A percentile compares a stretch with the other conserved stretches of the same genome.
phyloP scores from a whole-genome alignment of 2,113 vertebrate species.

The Ictalurus punctatus region DNA sequence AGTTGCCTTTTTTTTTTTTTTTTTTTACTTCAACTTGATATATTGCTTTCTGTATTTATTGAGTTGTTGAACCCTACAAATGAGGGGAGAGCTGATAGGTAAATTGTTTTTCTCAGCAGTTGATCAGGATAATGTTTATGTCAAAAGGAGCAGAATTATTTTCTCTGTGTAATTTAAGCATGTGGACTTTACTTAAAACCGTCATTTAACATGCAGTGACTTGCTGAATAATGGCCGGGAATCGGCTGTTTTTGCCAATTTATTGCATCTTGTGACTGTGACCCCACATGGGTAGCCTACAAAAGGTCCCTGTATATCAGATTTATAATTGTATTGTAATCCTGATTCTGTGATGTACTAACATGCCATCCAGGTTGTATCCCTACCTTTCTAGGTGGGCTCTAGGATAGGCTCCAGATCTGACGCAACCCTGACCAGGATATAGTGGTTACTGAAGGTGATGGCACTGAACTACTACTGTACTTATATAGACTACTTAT shows the following conservation, averaged over 20 bases:
- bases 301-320: neutral
- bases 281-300: neutral
- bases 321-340: neutral
- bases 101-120: slow-evolving; percentile 14
- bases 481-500: no score
- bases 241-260: neutral
- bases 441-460: neutral
- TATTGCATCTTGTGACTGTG: neutral
- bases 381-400: neutral
- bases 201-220: neutral
- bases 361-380: neutral
- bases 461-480: neutral
- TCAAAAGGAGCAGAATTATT: slow-evolving; percentile 5
- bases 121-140: slow-evolving; percentile 2
- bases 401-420: neutral
- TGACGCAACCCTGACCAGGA: neutral
- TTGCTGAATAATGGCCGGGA: neutral
- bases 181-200: neutral
- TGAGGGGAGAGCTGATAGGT: neutral
- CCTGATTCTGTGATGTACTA: neutral
- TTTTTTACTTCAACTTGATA: neutral
- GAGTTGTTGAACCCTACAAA: slow-evolving; percentile 23
- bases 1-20: neutral
- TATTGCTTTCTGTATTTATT: neutral
- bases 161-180: neutral